phyloP scores from a whole-genome alignment of 2,113 vertebrate genomes.

The Alosa alosa region DNA sequence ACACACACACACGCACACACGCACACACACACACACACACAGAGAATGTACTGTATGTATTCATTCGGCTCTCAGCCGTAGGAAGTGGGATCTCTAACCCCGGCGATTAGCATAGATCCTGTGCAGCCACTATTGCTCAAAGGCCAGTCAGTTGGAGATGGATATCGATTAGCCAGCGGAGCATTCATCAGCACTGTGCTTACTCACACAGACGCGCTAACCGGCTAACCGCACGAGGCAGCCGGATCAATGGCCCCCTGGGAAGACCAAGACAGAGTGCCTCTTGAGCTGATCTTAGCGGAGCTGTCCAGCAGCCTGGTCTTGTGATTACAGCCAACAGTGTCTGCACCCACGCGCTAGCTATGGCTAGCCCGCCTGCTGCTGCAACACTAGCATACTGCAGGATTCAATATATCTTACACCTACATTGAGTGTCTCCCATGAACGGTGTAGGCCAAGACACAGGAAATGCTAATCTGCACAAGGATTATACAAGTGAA shows the following conservation, averaged over 20 bases:
- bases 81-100: not conserved
- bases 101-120: not conserved
- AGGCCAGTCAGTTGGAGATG: not conserved
- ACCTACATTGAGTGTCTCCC: not conserved
- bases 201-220: conserved; percentile 7
- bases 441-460: not conserved
- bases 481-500: conserved; percentile 5
- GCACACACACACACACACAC: not conserved
- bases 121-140: not conserved
- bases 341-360: not conserved
- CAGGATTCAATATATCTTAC: not conserved
- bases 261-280: not conserved
- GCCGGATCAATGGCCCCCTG: not conserved
- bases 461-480: not conserved
- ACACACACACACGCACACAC: not conserved
- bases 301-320: not conserved
- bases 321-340: not conserved
- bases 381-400: not conserved
- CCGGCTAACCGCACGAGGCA: not conserved
- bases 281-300: not conserved
- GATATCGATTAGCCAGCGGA: not conserved
- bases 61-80: not conserved
- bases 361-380: not conserved
- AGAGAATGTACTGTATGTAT: not conserved
- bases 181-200: conserved; percentile 14